Evolutionary conservation across 2,113 vertebrate species (phyloP).

Genomic region (Pelecanus crispus): DNA sequence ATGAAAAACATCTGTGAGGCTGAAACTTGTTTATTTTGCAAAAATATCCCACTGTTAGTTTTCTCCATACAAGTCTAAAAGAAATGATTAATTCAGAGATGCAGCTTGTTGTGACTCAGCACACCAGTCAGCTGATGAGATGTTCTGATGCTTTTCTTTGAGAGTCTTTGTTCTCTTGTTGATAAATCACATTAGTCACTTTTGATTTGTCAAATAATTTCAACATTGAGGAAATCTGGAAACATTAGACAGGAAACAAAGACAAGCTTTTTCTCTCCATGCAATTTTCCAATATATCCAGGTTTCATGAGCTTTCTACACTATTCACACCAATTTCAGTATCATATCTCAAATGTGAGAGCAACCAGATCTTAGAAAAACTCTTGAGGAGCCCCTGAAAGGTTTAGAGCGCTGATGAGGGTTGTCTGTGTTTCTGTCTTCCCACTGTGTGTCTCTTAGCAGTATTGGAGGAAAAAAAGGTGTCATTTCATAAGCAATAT

Average conservation of each 20-base stretch:
- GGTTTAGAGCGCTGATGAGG: neutral
- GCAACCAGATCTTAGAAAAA: neutral
- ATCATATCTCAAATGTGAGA: neutral
- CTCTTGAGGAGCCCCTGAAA: neutral
- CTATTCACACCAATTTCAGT: neutral
- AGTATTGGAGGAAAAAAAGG: neutral
- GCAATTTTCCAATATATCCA: neutral
- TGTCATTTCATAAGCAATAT: neutral
- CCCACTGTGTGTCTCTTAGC: neutral
- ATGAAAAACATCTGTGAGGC: neutral
- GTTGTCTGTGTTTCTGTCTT: neutral
- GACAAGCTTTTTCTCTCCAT: neutral
- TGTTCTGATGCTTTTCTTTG: neutral
- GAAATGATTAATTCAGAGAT: neutral
- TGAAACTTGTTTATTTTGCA: neutral
- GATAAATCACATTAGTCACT: neutral
- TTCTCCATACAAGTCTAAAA: neutral
- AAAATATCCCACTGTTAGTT: fast-evolving
- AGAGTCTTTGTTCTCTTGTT: neutral
- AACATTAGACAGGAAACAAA: neutral
- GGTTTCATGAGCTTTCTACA: neutral
- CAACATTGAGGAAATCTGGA: neutral
- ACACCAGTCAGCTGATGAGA: neutral
- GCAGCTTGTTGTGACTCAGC: neutral
- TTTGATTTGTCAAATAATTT: neutral